Evolutionary conservation across 1,140 invertebrate species (phyloP).

Genomic region (Meteorus sp.): DNA sequence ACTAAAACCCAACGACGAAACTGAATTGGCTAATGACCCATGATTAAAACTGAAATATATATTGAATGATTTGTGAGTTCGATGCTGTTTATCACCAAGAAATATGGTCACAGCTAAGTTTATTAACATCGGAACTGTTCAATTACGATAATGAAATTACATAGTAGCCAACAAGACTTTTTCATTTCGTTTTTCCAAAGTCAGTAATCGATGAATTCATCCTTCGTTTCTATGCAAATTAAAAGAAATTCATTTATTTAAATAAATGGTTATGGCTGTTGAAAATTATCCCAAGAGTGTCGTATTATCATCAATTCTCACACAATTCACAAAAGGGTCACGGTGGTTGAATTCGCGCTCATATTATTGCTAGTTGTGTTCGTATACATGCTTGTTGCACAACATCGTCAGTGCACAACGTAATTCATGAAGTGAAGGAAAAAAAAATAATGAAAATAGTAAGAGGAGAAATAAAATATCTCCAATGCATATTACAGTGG

Average conservation of each 20-base stretch:
- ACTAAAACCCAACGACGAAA: conserved; percentile 7
- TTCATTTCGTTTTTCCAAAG: too few relatives aligned
- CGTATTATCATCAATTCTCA: conserved; percentile 11
- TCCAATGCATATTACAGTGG: too few relatives aligned
- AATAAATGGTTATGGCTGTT: too few relatives aligned
- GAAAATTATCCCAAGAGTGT: conserved; percentile 5
- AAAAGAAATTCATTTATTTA: too few relatives aligned
- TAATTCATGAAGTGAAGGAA: conserved; percentile 14
- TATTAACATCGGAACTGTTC: background rate
- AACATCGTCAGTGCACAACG: conserved; percentile 14
- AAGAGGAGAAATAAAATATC: background rate
- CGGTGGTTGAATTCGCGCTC: conserved; percentile 14
- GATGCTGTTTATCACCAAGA: background rate
- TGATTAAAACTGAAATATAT: background rate
- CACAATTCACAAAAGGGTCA: conserved; percentile 7
- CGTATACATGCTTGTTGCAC: conserved; percentile 19
- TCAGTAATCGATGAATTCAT: too few relatives aligned
- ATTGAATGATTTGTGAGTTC: background rate
- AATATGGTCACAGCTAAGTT: background rate
- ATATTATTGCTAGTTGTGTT: too few relatives aligned
- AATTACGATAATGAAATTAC: too few relatives aligned
- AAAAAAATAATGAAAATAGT: background rate
- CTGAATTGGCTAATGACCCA: background rate
- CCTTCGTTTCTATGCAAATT: too few relatives aligned
- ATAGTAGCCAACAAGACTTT: too few relatives aligned